Percentiles rank a stretch among this genome's conserved stretches.
Evolutionary conservation across 2,797 vertebrate genomes (phyloP).

Genomic region (Gobio occitaniae): DNA sequence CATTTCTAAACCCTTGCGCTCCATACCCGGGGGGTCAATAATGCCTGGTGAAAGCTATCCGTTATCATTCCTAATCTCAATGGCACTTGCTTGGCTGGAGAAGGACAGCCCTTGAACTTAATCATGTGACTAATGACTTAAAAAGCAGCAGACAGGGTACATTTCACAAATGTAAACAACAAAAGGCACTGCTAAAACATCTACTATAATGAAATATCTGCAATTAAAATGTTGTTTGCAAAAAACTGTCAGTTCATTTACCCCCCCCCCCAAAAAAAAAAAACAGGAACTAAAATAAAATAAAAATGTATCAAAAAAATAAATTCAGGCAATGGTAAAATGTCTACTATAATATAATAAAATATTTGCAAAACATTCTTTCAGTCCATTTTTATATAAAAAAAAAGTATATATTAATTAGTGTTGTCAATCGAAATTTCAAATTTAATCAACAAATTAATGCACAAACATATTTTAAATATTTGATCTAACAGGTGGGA

Average conservation of each 20-base stretch:
- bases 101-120: background rate
- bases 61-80: background rate
- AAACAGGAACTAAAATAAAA: too few species aligned
- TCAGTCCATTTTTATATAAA: too few species aligned
- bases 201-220: background rate
- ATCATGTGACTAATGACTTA: background rate
- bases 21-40: background rate
- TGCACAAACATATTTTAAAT: too few species aligned
- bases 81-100: constrained; percentile 26
- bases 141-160: background rate
- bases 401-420: too few species aligned
- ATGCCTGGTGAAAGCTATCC: background rate
- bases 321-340: background rate
- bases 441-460: too few species aligned
- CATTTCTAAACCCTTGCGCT: background rate
- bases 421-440: too few species aligned
- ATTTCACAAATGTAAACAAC: background rate
- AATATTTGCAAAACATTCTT: too few species aligned
- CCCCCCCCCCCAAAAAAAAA: too few species aligned
- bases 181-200: background rate
- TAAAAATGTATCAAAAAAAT: too few species aligned
- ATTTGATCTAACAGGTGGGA: too few species aligned
- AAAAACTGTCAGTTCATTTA: background rate
- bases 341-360: background rate
- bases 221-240: background rate